Evolutionary conservation across 2,113 vertebrate genomes (phyloP).

Genomic region (Xiphorhynchus elegans): DNA sequence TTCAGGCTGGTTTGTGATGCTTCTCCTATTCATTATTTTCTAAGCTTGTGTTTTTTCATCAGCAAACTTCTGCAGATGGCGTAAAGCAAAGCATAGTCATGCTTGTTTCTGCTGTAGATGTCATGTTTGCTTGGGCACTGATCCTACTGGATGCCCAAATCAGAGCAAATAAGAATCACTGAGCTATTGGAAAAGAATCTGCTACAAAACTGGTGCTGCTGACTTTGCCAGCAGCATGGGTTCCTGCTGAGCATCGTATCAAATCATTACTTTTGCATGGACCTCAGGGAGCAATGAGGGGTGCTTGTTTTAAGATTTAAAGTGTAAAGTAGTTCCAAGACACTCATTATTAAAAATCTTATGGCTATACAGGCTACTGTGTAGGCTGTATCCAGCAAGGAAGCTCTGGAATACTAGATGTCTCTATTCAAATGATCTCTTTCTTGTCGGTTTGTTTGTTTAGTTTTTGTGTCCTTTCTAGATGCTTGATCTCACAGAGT

Average conservation of each 20-base stretch:
- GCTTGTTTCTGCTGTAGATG: neutral
- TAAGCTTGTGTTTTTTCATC: neutral
- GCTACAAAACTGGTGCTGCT: neutral
- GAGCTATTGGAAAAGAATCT: neutral
- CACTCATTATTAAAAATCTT: neutral
- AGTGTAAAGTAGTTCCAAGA: neutral
- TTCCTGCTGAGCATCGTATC: fast-evolving
- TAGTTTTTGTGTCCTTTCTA: neutral
- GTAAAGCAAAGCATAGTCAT: neutral
- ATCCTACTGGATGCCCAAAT: neutral
- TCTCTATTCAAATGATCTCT: neutral
- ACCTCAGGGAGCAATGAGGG: neutral
- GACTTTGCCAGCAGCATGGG: neutral
- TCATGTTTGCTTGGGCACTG: neutral
- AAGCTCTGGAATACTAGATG: neutral
- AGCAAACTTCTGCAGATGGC: neutral
- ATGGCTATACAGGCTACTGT: neutral
- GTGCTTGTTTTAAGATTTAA: neutral
- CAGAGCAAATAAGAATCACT: neutral
- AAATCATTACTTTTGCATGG: neutral
- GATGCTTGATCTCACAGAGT: neutral
- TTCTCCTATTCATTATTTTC: neutral
- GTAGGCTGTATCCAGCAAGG: neutral
- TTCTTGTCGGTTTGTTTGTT: neutral
- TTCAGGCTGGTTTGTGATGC: neutral